phyloP scores from a whole-genome alignment of 2,797 vertebrate genomes.

The Hozukius guyotensis region DNA sequence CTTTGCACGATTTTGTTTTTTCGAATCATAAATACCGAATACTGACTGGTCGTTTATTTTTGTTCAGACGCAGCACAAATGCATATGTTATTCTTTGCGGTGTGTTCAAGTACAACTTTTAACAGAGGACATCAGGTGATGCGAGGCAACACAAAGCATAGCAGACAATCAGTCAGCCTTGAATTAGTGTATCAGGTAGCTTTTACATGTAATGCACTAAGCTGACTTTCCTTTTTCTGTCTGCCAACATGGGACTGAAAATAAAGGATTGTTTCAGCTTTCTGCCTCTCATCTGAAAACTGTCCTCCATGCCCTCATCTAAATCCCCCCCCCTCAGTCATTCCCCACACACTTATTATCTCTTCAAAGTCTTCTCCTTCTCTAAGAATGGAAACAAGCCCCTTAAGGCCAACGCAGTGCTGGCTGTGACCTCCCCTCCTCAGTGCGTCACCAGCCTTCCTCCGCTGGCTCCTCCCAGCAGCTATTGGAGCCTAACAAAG shows the following conservation, averaged over 20 bases:
- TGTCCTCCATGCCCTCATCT: conserved; percentile 5
- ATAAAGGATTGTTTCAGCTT: background rate
- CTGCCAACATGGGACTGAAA: background rate
- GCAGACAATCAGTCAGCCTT: background rate
- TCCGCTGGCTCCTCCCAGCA: conserved; percentile 35
- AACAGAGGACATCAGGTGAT: background rate
- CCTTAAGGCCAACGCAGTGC: conserved; percentile 58
- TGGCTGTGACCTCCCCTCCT: conserved; percentile 28
- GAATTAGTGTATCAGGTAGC: background rate
- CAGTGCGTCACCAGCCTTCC: conserved; percentile 30
- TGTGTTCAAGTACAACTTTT: background rate
- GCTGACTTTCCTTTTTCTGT: background rate
- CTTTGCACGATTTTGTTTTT: background rate
- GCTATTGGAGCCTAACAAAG: conserved; percentile 57
- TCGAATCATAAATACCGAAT: background rate
- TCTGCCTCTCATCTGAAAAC: conserved; percentile 24
- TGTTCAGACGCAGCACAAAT: background rate
- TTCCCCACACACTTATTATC: conserved; percentile 37
- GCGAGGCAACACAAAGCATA: background rate
- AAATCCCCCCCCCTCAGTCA: conserved; percentile 26
- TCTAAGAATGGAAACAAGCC: conserved; percentile 63
- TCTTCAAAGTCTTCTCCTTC: conserved; percentile 46
- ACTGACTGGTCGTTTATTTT: background rate
- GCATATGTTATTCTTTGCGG: background rate
- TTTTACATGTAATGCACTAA: background rate